A percentile compares a stretch with the other conserved stretches of the same genome.
Conservation (phyloP, 2,888 invertebrate genomes). For the Limenitis arthemis region DNA sequence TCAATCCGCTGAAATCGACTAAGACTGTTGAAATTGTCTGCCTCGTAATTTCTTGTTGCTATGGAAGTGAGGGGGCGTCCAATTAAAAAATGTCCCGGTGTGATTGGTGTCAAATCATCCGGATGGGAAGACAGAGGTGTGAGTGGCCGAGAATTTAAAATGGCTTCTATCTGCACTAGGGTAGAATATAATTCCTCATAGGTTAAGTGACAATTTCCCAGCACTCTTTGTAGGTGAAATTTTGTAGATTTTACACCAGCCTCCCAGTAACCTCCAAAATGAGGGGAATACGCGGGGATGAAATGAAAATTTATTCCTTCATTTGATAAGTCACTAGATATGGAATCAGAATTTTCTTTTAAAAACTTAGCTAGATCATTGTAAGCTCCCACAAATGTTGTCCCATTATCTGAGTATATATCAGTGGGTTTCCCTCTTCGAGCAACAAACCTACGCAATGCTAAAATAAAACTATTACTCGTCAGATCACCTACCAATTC, state of each 20-base stretch:
- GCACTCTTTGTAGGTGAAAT: too few species aligned
- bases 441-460: slow-evolving; percentile 15
- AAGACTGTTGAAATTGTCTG: background rate
- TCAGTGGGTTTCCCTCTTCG: slow-evolving; percentile 16
- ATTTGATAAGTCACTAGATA: background rate
- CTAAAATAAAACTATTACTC: slow-evolving; percentile 10
- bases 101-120: background rate
- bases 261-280: too few species aligned
- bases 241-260: too few species aligned
- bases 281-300: slow-evolving; percentile 19
- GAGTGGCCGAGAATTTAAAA: slow-evolving; percentile 19
- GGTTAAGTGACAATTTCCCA: slow-evolving; percentile 20
- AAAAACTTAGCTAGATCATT: background rate
- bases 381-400: slow-evolving; percentile 14
- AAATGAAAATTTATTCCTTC: slow-evolving; percentile 18
- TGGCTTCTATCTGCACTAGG: slow-evolving; percentile 20
- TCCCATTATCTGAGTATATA: slow-evolving; percentile 18
- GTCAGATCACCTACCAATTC: slow-evolving; percentile 22
- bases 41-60: background rate
- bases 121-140: slow-evolving; percentile 4
- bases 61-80: slow-evolving; percentile 1
- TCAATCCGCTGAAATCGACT: slow-evolving; percentile 13
- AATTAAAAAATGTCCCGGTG: slow-evolving; percentile 24
- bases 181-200: slow-evolving; percentile 23
- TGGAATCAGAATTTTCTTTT: background rate